Evolutionary conservation across 1,140 invertebrate genomes (phyloP).

Genomic region (Choristoneura fumiferana): DNA sequence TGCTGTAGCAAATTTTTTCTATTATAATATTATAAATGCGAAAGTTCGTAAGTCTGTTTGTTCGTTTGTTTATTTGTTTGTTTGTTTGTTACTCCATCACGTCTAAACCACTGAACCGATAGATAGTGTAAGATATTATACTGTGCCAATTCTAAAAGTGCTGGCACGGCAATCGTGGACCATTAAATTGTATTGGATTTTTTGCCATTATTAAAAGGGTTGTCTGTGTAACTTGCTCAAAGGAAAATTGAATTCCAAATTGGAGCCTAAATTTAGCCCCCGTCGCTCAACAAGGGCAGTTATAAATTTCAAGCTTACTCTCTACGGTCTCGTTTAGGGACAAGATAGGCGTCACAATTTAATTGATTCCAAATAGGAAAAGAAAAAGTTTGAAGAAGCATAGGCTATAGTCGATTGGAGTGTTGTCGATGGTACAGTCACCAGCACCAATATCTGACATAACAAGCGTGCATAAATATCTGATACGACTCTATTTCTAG

Average conservation of each 20-base stretch:
- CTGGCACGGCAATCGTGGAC: neutral
- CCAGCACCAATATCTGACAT: too few relatives aligned
- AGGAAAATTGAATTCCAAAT: slow-evolving; percentile 4
- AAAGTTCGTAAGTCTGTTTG: too few relatives aligned
- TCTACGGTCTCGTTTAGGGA: neutral
- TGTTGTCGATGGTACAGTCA: too few relatives aligned
- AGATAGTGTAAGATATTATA: neutral
- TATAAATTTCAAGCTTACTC: neutral
- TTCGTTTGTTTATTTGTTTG: too few relatives aligned
- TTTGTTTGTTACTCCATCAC: too few relatives aligned
- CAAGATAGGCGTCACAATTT: neutral
- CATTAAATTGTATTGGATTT: slow-evolving; percentile 7
- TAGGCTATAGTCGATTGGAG: too few relatives aligned
- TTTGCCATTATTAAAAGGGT: slow-evolving; percentile 12
- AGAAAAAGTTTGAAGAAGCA: too few relatives aligned
- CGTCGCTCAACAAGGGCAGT: neutral
- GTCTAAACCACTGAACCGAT: too few relatives aligned
- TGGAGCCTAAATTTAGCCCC: neutral
- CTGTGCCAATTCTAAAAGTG: neutral
- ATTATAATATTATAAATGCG: too few relatives aligned
- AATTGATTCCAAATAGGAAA: neutral
- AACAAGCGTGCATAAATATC: too few relatives aligned
- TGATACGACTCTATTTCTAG: too few relatives aligned
- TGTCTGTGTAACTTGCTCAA: neutral
- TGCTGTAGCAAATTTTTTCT: too few relatives aligned